phyloP scores from a whole-genome alignment of 1,140 invertebrate genomes.

The Paraescarpia echinospica region DNA sequence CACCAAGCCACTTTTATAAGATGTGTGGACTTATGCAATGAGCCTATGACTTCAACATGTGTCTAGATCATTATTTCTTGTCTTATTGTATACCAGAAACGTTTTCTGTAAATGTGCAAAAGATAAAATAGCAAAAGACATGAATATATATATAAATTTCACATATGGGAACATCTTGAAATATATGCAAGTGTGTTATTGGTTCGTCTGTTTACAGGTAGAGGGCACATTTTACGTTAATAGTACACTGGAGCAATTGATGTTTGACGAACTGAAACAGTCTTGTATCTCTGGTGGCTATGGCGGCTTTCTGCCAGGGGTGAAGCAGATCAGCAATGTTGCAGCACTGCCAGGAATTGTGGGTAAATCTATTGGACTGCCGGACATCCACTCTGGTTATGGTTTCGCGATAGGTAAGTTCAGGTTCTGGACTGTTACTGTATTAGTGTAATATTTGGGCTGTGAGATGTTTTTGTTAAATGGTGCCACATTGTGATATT shows the following conservation, averaged over 20 bases:
- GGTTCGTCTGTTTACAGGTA: slow-evolving; percentile 65
- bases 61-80: too few relatives aligned
- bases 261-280: slow-evolving; percentile 96
- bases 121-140: neutral
- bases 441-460: neutral
- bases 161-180: neutral
- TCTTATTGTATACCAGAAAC: too few relatives aligned
- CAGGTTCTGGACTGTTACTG: neutral
- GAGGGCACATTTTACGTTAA: slow-evolving; percentile 99
- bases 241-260: slow-evolving; percentile 85
- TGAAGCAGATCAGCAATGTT: slow-evolving; percentile 99
- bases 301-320: slow-evolving; percentile 96
- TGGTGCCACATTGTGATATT: neutral
- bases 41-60: too few relatives aligned
- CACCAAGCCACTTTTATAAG: too few relatives aligned
- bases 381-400: slow-evolving; percentile 99
- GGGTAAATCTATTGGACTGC: slow-evolving; percentile 75
- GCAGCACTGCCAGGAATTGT: slow-evolving; percentile 79
- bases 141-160: neutral
- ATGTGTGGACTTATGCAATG: too few relatives aligned
- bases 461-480: neutral
- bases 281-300: slow-evolving; percentile 75
- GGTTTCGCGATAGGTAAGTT: slow-evolving; percentile 86
- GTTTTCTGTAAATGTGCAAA: too few relatives aligned
- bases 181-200: neutral